Base-by-base conservation (phyloP, 2,888 invertebrate species). In the Tinea pellionella region DNA sequence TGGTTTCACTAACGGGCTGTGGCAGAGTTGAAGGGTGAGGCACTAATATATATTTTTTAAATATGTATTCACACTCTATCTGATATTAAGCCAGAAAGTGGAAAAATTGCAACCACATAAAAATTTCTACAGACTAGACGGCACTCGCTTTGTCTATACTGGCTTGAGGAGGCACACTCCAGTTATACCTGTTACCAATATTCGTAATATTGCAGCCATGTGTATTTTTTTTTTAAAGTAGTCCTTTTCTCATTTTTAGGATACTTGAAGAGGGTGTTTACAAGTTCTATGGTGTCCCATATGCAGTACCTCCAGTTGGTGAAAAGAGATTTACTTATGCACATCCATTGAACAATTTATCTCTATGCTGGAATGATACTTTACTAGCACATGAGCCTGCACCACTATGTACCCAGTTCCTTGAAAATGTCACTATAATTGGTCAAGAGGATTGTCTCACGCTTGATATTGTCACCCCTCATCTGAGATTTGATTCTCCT, bases 371-470 rank as follows among this genome's bases (percentile, higher is more conserved):
- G 95, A 93, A 93, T 68, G 93, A 89, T 29, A 94, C 93, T 0
- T 86, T 91, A 18, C 74, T 89, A 63, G 91, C 92, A 0, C 92
- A 93, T 73, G 91, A 92, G 62, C 84, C 89, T 2, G 91, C 92
- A 0, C 89, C 90, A 0, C 80, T 89, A 0, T 96, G 96, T 72
- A 81, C 91, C 67, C 95, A 95, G 72, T 89, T 92, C 57, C 85
- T 92, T 61, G 89, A 90, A 61, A 90, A 92, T 66, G 91, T 92
- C 18, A 90, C 89, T 0, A 80, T 90, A 13, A 83, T 88, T n/a
- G 94, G 95, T 0, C 82, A 87, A 2, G 96, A 96, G 75, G 92
- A 96, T 74, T 96, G 96, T 67, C 81, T 96, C 41, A 94, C 93
- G 15, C 77, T 96, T 8, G 96, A 96, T 69, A 90, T 96, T 0